A percentile compares a stretch with the other conserved stretches of the same genome.
Conservation (phyloP, 2,797 vertebrate species). For the Poecile montanus region DNA sequence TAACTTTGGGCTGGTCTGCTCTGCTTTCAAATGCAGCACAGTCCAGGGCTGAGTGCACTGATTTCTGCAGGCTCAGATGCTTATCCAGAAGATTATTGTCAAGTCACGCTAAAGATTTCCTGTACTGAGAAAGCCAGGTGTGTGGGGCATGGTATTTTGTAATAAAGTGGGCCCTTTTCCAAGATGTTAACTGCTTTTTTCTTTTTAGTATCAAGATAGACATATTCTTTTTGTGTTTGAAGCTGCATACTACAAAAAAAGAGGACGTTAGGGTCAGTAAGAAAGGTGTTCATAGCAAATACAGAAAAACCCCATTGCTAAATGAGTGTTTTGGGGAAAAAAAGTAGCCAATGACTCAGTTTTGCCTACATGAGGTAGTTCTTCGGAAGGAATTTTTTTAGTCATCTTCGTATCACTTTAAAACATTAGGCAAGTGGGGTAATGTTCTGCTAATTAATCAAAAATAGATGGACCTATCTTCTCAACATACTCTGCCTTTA, state of each 20-base stretch:
- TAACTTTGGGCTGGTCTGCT: background rate
- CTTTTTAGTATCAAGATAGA: background rate
- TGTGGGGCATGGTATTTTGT: background rate
- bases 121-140: background rate
- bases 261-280: background rate
- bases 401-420: background rate
- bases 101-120: background rate
- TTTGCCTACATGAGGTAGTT: background rate
- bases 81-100: background rate
- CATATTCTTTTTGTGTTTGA: background rate
- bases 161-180: background rate
- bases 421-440: background rate
- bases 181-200: background rate
- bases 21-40: background rate
- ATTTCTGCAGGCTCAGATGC: background rate
- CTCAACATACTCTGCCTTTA: accelerated
- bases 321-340: accelerated
- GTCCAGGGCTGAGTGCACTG: background rate
- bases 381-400: background rate
- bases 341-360: background rate
- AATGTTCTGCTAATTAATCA: background rate
- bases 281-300: background rate
- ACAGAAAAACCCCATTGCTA: background rate
- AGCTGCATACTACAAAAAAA: background rate
- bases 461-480: background rate